Base-by-base conservation (phyloP, 2,113 vertebrate species). In the Speoplatyrhinus poulsoni region DNA sequence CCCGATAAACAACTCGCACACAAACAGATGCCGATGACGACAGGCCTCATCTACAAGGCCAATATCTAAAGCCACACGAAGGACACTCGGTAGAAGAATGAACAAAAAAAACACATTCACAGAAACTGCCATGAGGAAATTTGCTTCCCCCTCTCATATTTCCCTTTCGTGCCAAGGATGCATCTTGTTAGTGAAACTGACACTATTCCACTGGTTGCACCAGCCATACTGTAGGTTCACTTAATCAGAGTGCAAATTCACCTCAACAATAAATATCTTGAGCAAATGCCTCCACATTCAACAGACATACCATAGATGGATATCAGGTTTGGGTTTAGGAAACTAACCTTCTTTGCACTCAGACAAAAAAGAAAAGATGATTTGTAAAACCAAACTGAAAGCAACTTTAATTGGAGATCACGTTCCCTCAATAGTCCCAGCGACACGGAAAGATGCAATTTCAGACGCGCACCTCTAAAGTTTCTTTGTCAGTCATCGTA, bases 361-460 rank as follows among this genome's bases (percentile, higher is more conserved):
- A 66, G 46, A 8, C 26, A 26, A 26, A 26, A 26, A 26, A 26
- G 19, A 19, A 19, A 19, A 19, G 26, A 26, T 2, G 26, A 26
- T 87, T 84, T 84, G 87, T 87, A 85, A 89, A 85, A 89, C 81
- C 87, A 87, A 89, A 86, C 75, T 62, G 65, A 70, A 68, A 55
- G 66, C 64, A 65, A 41, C 16, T 46, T 68, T 58, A 47, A 65
- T 72, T 67, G 59, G 76, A 81, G 67, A 8, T 1, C 26, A 8
- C 47, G 54, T 59, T 63, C 16, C 60, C 58, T 49, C 50, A 12
- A 15, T 58, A 33, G 12, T 16, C 16, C 6, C 56, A 58, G 17
- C 32, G 17, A 56, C 16, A 17, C 3, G 56, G 56, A 58, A 11
- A 19, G 17, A 58, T 15, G 19, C 19, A 12, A 53, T 53, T 53